Evolutionary conservation across 2,797 vertebrate species (phyloP), one percentile per base, ranked within the genome.

Genomic region (Parambassis ranga): DNA sequence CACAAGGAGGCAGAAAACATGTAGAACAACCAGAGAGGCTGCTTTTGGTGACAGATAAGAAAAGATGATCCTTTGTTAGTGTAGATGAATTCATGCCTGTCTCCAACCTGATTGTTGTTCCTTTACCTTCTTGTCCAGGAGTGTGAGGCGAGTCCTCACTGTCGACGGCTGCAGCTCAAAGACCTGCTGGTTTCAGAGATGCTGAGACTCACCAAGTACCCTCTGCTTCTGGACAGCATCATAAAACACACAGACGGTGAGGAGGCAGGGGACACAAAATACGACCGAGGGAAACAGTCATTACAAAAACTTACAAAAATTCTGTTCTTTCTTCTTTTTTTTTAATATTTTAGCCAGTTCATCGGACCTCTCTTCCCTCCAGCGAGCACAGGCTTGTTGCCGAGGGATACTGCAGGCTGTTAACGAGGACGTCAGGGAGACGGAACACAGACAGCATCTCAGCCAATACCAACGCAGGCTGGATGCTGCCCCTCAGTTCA

Each of bases 191-290:
- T 97, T 77, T 94, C 95, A 0, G 96, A 98, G 84, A 98, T 96
- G 95, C 96, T 96, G 84, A 91, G 96, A 5, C 90, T 98, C 41
- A 98, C 96, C 64, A 99, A 98, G 81, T 99, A 99, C 77, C 97
- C 97, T 0, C 94, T 99, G 62, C 94, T 99, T 50, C 90, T 98
- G 83, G 95, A 97, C 87, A 98, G 97, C 75, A 96, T 99, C 74
- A 94, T 97, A 6, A 98, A 97, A 77, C 94, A 98, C 89, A 96
- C 95, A 35, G 94, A 98, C 32, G 75, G 93, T 93, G 74, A 82
- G 80, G 0, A 19, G 22, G 10, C 4, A n/a, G 4, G 19, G 4
- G 19, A 37, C 30, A 3, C n/a, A 15, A 4, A 16, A 10, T 19
- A 39, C 27, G 16, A 16, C 8, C 8, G 3, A 9, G 23, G 7